Base-by-base conservation (phyloP, 2,797 vertebrate species). In the Acanthurus leucopareius region DNA sequence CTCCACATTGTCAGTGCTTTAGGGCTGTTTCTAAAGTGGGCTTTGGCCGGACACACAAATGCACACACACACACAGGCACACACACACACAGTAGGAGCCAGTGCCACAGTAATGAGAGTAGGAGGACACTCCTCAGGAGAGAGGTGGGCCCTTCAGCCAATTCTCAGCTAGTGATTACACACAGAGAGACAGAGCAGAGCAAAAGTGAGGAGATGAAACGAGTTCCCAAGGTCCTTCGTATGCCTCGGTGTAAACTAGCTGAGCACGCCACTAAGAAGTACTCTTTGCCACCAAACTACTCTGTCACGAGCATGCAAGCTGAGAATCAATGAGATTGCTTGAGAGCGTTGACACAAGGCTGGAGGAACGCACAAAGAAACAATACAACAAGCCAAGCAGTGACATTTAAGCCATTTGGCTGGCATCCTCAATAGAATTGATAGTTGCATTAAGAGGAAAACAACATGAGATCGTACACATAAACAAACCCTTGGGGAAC, bases 41-140 rank as follows among this genome's bases (percentile, higher is more conserved):
- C 73, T 86, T 81, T 75, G 72, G 68, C 69, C 72, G 51, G 62
- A 42, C 25, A 68, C 62, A 61, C 64, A 70, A 68, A 75, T 63
- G 38, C 66, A 42, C 25, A 68, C 65, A 64, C 53, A 53, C 32
- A 49, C 42, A 67, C 20, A 58, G 63, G 48, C 62, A 63, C 67
- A 58, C 53, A 76, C 59, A 28, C 74, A 75, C 38, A 65, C 65
- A 75, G 56, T 19, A 48, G 59, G 71, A 84, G 80, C 72, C 75
- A 70, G 4, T 40, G 83, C 76, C 81, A 82, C 76, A 84, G 80
- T 89, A 93, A 92, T 93, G 91, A 93, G 92, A 92, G 88, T 83
- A 93, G 82, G 88, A 94, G 92, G 92, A 93, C 92, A 89, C 89
- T 86, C 82, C 93, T 92, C 89, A 82, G 81, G 93, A 92, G 93